Conservation (phyloP, 2,113 vertebrate species). For the Pteropus alecto region DNA sequence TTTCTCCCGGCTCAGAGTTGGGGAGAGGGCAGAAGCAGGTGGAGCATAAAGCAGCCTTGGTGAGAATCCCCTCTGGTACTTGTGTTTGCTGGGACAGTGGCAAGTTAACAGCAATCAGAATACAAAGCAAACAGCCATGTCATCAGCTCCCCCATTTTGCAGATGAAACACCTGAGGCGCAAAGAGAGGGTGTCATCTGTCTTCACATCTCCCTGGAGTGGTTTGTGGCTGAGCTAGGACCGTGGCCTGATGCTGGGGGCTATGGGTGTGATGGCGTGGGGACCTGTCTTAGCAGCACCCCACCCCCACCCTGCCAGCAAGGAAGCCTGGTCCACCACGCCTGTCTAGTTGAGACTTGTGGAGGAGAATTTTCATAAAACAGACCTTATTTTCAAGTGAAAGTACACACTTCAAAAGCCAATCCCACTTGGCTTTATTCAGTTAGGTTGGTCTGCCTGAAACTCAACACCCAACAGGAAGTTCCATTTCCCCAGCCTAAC, state of each 20-base stretch:
- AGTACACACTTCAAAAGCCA: background rate
- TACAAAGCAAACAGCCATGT: accelerated
- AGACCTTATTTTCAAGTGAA: background rate
- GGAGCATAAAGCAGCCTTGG: accelerated
- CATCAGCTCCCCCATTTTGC: background rate
- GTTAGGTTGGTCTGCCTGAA: background rate
- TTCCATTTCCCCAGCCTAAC: background rate
- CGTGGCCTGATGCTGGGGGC: background rate
- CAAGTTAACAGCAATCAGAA: accelerated
- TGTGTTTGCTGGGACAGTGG: background rate
- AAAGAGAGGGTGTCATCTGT: background rate
- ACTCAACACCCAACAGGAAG: background rate
- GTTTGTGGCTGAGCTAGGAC: background rate
- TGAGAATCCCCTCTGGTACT: background rate
- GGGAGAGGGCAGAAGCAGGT: background rate
- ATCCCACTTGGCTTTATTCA: background rate
- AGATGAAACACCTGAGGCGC: background rate
- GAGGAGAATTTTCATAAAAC: background rate
- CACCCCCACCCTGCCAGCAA: background rate
- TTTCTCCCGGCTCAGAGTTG: background rate
- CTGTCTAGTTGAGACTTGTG: background rate
- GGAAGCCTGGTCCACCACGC: background rate
- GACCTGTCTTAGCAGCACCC: background rate
- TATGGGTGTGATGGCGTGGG: background rate
- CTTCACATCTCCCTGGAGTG: background rate